Conservation (phyloP, 1,140 invertebrate genomes). For the Leucophenga varia region DNA sequence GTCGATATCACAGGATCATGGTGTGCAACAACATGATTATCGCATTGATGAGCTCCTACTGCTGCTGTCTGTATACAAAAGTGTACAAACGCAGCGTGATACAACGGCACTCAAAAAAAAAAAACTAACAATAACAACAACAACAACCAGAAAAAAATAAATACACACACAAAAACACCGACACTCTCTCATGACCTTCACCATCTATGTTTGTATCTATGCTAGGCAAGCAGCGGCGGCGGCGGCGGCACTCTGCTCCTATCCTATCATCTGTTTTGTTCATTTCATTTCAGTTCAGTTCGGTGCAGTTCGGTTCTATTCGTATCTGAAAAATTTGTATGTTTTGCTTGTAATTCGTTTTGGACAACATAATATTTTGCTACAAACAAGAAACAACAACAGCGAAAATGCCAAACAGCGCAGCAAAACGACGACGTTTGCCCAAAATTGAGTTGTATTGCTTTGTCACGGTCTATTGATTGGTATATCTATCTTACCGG, state of each 20-base stretch:
- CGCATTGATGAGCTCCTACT: constrained; percentile 55
- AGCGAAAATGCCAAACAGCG: too few relatives aligned
- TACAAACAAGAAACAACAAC: constrained; percentile 15
- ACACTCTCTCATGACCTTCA: too few relatives aligned
- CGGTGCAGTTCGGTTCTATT: too few relatives aligned
- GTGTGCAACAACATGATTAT: constrained; percentile 38
- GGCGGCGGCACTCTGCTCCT: constrained; percentile 6
- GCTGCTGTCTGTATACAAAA: constrained; percentile 44
- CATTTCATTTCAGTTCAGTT: constrained; percentile 3
- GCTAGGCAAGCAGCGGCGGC: constrained; percentile 15
- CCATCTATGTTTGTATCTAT: too few relatives aligned
- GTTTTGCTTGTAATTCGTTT: constrained; percentile 48
- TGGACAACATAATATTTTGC: constrained; percentile 52
- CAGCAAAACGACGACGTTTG: too few relatives aligned
- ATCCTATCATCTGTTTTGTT: neutral
- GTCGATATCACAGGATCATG: too few relatives aligned
- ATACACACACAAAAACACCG: too few relatives aligned
- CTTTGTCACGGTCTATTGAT: constrained; percentile 41
- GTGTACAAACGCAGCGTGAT: constrained; percentile 33
- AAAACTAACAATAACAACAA: too few relatives aligned
- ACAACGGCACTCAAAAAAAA: too few relatives aligned
- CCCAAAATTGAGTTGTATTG: constrained; percentile 46
- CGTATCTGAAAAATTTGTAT: too few relatives aligned
- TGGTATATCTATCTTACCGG: constrained; percentile 43
- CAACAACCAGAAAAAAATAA: too few relatives aligned